phyloP scores from a whole-genome alignment of 1,140 invertebrate species.

The Bombyx mandarina region DNA sequence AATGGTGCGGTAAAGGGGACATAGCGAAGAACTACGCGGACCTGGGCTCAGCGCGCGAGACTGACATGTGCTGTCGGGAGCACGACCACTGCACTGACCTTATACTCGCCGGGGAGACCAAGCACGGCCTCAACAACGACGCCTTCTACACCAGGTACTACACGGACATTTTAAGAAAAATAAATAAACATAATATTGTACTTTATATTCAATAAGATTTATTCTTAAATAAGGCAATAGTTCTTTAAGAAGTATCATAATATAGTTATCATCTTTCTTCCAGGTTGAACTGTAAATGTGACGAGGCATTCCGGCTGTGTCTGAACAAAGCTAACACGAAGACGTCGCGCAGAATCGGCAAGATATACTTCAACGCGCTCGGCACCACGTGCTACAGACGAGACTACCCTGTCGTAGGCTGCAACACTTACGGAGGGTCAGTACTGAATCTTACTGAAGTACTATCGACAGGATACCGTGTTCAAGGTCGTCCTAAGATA shows the following conservation, averaged over 20 bases:
- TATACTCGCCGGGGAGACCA: conserved; percentile 72
- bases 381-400: conserved; percentile 77
- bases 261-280: conserved; percentile 2
- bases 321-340: conserved; percentile 66
- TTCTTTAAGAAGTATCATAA: too few species aligned
- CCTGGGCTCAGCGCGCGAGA: conserved; percentile 75
- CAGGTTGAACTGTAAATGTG: conserved; percentile 78
- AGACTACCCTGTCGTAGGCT: conserved; percentile 76
- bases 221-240: too few species aligned
- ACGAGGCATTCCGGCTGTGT: conserved; percentile 78
- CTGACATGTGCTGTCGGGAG: conserved; percentile 83
- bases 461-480: too few species aligned
- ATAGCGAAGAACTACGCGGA: conserved; percentile 78
- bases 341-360: conserved; percentile 73
- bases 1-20: conserved; percentile 83
- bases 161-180: too few species aligned
- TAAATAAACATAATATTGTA: too few species aligned
- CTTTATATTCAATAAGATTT: too few species aligned
- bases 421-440: conserved; percentile 58
- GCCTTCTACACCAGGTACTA: conserved; percentile 72
- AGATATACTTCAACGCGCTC: conserved; percentile 77
- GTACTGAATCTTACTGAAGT: neutral
- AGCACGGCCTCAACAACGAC: conserved; percentile 76
- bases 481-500: too few species aligned
- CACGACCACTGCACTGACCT: conserved; percentile 82